Conservation (phyloP, 2,888 invertebrate genomes). For the Acanthococcus lagerstroemiae region DNA sequence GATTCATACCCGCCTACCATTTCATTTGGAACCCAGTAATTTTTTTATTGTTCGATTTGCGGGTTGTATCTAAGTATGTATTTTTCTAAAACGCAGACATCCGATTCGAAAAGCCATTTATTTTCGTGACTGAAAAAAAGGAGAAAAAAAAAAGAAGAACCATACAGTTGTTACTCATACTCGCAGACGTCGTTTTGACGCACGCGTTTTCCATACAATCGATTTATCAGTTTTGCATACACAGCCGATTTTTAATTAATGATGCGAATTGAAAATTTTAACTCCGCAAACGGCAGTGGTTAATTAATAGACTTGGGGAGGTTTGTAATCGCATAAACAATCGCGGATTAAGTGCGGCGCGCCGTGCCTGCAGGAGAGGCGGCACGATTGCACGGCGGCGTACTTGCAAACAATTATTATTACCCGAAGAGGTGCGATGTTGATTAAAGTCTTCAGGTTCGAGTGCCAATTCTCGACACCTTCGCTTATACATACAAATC, state of each 20-base stretch:
- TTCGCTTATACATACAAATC: no score
- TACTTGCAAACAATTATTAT: no score
- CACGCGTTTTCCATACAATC: not conserved
- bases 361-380: no score
- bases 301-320: not conserved
- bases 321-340: not conserved
- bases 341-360: not conserved
- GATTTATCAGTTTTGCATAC: not conserved
- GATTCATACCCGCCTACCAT: constrained; percentile 29
- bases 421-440: no score
- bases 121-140: not conserved
- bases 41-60: constrained; percentile 30
- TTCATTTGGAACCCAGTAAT: constrained; percentile 30
- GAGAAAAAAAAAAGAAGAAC: not conserved
- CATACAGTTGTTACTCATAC: not conserved
- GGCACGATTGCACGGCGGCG: no score
- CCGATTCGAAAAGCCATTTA: not conserved
- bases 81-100: not conserved
- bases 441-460: no score
- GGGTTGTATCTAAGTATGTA: constrained; percentile 1
- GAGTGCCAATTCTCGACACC: no score
- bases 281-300: not conserved
- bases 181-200: not conserved
- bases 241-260: not conserved
- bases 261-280: not conserved